phyloP scores from a whole-genome alignment of 2,113 vertebrate genomes.

The Gadus macrocephalus region DNA sequence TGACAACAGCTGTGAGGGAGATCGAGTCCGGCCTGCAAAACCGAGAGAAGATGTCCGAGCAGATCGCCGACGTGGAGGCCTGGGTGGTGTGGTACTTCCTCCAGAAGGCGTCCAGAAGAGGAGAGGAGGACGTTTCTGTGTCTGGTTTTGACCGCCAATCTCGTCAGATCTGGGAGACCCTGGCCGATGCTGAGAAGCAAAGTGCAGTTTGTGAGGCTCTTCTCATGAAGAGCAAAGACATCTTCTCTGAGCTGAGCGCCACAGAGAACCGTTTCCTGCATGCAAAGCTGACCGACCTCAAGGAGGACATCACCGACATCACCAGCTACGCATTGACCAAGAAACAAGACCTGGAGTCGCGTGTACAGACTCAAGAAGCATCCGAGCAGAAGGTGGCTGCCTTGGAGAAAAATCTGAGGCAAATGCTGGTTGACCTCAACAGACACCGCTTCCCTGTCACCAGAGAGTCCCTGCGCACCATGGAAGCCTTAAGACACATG shows the following conservation, averaged over 20 bases:
- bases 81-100: slow-evolving; percentile 66
- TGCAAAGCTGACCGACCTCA: slow-evolving; percentile 75
- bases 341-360: slow-evolving; percentile 67
- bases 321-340: slow-evolving; percentile 68
- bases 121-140: slow-evolving; percentile 29
- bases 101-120: slow-evolving; percentile 41
- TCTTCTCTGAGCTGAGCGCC: slow-evolving; percentile 72
- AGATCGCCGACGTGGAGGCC: slow-evolving; percentile 74
- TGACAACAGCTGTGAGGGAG: slow-evolving; percentile 70
- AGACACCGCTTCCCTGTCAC: slow-evolving; percentile 61
- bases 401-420: slow-evolving; percentile 70
- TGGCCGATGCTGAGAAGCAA: slow-evolving; percentile 70
- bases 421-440: slow-evolving; percentile 53
- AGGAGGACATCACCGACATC: slow-evolving; percentile 69
- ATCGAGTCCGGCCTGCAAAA: slow-evolving; percentile 79
- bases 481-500: slow-evolving; percentile 55
- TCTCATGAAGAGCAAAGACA: slow-evolving; percentile 67
- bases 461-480: slow-evolving; percentile 45
- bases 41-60: slow-evolving; percentile 74
- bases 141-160: slow-evolving; percentile 47
- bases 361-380: slow-evolving; percentile 56
- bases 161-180: slow-evolving; percentile 63
- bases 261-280: slow-evolving; percentile 77
- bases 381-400: slow-evolving; percentile 58
- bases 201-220: slow-evolving; percentile 67